Evolutionary conservation across 2,113 vertebrate species (phyloP).

Genomic region (Atlantisia rogersi): DNA sequence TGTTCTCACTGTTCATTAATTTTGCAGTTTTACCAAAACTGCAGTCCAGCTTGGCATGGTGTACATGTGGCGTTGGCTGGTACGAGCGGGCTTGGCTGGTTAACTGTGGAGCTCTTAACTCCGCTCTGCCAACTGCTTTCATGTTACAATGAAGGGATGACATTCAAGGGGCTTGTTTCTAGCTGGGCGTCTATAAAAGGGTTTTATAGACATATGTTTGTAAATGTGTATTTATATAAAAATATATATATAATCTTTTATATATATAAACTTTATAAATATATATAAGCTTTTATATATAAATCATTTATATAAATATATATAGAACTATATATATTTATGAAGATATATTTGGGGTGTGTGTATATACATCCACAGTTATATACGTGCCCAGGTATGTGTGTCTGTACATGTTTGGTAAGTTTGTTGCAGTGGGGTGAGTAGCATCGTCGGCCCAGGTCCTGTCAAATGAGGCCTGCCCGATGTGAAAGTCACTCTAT

Average conservation of each 20-base stretch:
- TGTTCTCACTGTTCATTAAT: constrained; percentile 21
- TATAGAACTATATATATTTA: constrained; percentile 1
- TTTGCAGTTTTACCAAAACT: neutral
- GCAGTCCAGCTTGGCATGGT: neutral
- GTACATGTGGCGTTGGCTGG: neutral
- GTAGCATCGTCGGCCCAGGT: neutral
- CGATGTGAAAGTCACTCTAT: rapidly evolving
- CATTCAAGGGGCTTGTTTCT: neutral
- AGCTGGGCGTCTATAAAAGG: neutral
- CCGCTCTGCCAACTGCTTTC: neutral
- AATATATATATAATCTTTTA: neutral
- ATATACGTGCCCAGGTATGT: neutral
- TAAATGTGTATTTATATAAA: neutral
- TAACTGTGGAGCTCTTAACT: neutral
- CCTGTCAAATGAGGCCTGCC: neutral
- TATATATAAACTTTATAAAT: neutral
- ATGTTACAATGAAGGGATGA: neutral
- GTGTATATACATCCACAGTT: neutral
- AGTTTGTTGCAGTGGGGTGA: neutral
- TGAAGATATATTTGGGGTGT: neutral
- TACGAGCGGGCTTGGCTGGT: neutral
- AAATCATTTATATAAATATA: neutral
- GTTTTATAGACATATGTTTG: neutral
- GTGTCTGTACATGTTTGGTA: neutral
- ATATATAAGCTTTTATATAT: neutral